phyloP scores from a whole-genome alignment of 2,113 vertebrate species.

The Eupsittula cactorum region DNA sequence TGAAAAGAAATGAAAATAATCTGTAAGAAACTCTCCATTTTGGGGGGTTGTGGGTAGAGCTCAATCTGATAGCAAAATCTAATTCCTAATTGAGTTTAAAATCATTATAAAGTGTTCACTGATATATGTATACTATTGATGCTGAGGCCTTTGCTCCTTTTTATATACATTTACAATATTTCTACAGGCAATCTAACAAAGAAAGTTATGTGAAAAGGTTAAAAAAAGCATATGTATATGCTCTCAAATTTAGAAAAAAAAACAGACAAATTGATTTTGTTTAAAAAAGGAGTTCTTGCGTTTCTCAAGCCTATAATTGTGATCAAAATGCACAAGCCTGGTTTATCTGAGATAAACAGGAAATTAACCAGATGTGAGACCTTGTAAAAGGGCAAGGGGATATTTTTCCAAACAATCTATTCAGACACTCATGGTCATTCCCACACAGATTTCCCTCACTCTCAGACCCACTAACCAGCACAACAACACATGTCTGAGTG shows the following conservation, averaged over 20 bases:
- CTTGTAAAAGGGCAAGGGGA: neutral
- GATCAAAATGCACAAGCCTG: neutral
- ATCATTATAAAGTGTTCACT: neutral
- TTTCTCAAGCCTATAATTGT: neutral
- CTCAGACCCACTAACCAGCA: neutral
- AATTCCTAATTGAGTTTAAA: neutral
- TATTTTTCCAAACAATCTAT: neutral
- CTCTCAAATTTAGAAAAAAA: neutral
- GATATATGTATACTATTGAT: neutral
- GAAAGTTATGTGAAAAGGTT: neutral
- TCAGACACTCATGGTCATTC: neutral
- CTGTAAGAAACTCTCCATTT: neutral
- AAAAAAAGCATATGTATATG: neutral
- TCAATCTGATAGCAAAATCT: neutral
- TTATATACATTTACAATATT: neutral
- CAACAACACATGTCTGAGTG: neutral
- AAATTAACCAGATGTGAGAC: neutral
- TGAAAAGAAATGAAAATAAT: neutral
- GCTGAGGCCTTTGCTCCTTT: neutral
- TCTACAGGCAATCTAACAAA: neutral
- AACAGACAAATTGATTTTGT: neutral
- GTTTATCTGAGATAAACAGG: constrained; percentile 15
- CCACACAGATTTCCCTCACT: neutral
- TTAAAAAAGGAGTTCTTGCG: neutral
- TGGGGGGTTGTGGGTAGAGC: neutral